Percentiles rank a stretch among this genome's conserved stretches.
Evolutionary conservation across 2,888 invertebrate species (phyloP).

Genomic region (Pollenia griseotomentosa): DNA sequence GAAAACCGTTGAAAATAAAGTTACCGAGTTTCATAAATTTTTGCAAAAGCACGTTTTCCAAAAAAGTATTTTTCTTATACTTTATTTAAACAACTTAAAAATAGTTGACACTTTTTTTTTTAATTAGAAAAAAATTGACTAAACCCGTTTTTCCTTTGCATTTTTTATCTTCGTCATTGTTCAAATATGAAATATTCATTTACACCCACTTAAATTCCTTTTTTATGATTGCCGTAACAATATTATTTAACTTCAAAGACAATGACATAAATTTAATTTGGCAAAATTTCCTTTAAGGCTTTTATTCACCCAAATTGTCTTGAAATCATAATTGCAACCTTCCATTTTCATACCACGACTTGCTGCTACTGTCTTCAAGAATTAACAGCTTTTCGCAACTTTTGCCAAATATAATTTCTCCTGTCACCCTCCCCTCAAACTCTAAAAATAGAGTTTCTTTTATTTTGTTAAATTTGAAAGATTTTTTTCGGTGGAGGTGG

Average conservation of each 20-base stretch:
- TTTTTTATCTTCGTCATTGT: not conserved
- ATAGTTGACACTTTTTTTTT: not conserved
- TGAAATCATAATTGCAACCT: too few species aligned
- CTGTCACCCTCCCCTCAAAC: not conserved
- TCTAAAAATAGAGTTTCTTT: not conserved
- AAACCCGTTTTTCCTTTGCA: not conserved
- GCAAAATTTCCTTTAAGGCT: slow-evolving; percentile 4
- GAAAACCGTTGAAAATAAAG: too few species aligned
- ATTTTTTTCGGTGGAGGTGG: not conserved
- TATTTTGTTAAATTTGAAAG: slow-evolving; percentile 17
- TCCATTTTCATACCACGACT: too few species aligned
- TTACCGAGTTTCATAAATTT: too few species aligned
- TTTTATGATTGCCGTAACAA: slow-evolving; percentile 6
- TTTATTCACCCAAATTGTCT: not conserved
- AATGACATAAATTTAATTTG: slow-evolving; percentile 30
- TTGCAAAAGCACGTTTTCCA: not conserved
- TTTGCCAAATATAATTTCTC: not conserved
- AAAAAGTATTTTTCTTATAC: not conserved
- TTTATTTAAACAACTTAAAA: not conserved
- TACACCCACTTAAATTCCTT: not conserved
- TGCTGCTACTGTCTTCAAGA: slow-evolving; percentile 15
- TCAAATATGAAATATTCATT: not conserved
- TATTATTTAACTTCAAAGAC: slow-evolving; percentile 12
- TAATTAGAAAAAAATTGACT: not conserved
- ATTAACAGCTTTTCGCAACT: slow-evolving; percentile 58